Base-by-base conservation (phyloP, 2,888 invertebrate genomes). In the Steinernema hermaphroditum region DNA sequence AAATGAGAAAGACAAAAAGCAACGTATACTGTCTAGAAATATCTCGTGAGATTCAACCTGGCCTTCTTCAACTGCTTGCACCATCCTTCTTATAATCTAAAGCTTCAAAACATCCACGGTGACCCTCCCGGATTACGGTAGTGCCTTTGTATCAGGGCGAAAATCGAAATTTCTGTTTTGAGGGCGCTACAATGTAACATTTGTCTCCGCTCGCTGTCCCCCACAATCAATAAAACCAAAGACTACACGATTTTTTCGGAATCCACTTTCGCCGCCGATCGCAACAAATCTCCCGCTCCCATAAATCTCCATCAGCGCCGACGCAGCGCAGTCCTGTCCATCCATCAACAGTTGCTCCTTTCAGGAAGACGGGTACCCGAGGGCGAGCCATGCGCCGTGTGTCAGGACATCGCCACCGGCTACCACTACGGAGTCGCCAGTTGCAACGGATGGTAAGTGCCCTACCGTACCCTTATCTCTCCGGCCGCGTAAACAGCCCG, bases 381-480 rank as follows among this genome's bases (percentile, higher is more conserved):
- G 27, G 82, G 81, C 22, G 85, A 85, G 72, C 74, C 85, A 29
- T 85, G 85, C 68, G 85, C 85, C 24, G 85, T 85, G 24, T 85
- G 85, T 71, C 83, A 82, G 1, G 85, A 85, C 73, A 76, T 84
- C 1, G 85, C 85, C 8, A 85, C 85, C 2, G 85, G 85, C 29
- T 85, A 81, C 57, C 81, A 80, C 57, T 80, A 77, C 69, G 76
- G 70, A 29, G 82, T 82, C 16, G 82, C 82, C 14, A 79, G 78
- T 37, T 82, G 82, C 73, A 85, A 85, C 75, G 85, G 85, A 77
- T 83, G 85, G 82, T 81, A 43, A 74, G 79, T 76, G 12, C 57
- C 41, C 70, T n/a, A n/a, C 57, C 41, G 70, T 43, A 73, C 71
- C 37, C 37, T n/a, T n/a, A n/a, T n/a, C n/a, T n/a, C n/a, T n/a